phyloP scores from a whole-genome alignment of 1,140 invertebrate species.

The Trissolcus basalis region DNA sequence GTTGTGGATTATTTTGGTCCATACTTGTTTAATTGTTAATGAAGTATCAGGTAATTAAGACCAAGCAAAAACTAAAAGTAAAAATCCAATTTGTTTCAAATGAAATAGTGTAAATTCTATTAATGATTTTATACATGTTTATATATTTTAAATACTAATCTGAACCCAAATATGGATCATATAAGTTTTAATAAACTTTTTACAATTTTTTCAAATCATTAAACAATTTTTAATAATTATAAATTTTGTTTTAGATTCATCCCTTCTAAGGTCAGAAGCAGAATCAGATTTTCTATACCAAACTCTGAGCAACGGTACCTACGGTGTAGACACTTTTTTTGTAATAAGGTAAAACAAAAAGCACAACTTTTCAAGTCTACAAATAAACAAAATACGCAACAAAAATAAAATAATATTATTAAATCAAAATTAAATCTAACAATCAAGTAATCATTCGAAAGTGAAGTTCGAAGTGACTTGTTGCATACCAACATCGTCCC shows the following conservation, averaged over 20 bases:
- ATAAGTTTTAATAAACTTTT: too few relatives aligned
- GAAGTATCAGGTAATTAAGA: constrained; percentile 66
- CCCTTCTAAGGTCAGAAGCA: constrained; percentile 62
- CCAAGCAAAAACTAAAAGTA: neutral
- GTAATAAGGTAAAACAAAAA: constrained; percentile 70
- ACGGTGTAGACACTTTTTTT: constrained; percentile 73
- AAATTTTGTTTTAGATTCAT: constrained; percentile 60
- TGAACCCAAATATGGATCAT: too few relatives aligned
- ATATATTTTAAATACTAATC: too few relatives aligned
- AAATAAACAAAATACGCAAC: constrained; percentile 1
- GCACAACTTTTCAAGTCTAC: neutral
- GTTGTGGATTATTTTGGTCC: constrained; percentile 72
- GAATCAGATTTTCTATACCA: constrained; percentile 71
- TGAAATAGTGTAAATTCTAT: too few relatives aligned
- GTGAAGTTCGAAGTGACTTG: neutral
- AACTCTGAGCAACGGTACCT: constrained; percentile 70
- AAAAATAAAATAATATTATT: neutral
- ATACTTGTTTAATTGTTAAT: constrained; percentile 69
- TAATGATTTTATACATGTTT: too few relatives aligned
- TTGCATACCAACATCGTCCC: neutral
- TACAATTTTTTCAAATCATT: too few relatives aligned
- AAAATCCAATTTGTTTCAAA: too few relatives aligned
- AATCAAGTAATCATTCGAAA: neutral
- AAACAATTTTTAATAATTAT: neutral
- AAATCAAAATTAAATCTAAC: constrained; percentile 1